These are phyloP conservation scores for Tragelaphus imberbis DNA, from an alignment of 2,113 vertebrate genomes.

Conservation along the genomic window DNA sequence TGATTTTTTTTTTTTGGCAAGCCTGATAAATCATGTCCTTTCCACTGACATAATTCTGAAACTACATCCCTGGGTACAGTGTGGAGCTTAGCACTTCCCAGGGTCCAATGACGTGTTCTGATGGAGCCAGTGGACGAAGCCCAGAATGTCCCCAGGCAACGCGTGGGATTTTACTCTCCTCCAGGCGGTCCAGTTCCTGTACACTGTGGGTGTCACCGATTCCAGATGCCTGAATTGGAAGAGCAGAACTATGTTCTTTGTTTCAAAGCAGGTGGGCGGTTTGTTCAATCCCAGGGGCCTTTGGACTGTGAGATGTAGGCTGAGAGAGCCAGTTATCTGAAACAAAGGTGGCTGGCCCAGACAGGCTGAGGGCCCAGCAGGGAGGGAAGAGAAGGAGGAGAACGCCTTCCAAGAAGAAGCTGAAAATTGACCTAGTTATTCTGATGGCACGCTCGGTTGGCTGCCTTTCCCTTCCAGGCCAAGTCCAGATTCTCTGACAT, in stretches of 20 bases:
- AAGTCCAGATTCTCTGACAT: neutral
- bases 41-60: neutral
- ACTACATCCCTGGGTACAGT: neutral
- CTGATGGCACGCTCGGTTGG: slow-evolving; percentile 2
- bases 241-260: neutral
- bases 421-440: slow-evolving; percentile 71
- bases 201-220: neutral
- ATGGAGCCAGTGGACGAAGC: neutral
- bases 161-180: neutral
- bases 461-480: slow-evolving; percentile 35
- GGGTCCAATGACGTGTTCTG: neutral
- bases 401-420: slow-evolving; percentile 73
- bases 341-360: slow-evolving; percentile 51
- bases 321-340: slow-evolving; percentile 54
- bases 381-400: slow-evolving; percentile 40
- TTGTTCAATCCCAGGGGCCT: slow-evolving; percentile 63
- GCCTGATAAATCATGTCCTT: slow-evolving; percentile 26
- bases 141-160: neutral
- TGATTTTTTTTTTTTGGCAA: neutral
- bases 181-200: slow-evolving; percentile 14
- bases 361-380: slow-evolving; percentile 26
- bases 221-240: neutral
- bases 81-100: neutral
- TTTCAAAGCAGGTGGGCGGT: slow-evolving; percentile 26
- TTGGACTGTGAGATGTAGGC: slow-evolving; percentile 59